A percentile compares a stretch with the other conserved stretches of the same genome.
Evolutionary conservation across 2,797 vertebrate genomes (phyloP).

Genomic region (Pangasius sanitwongsei): DNA sequence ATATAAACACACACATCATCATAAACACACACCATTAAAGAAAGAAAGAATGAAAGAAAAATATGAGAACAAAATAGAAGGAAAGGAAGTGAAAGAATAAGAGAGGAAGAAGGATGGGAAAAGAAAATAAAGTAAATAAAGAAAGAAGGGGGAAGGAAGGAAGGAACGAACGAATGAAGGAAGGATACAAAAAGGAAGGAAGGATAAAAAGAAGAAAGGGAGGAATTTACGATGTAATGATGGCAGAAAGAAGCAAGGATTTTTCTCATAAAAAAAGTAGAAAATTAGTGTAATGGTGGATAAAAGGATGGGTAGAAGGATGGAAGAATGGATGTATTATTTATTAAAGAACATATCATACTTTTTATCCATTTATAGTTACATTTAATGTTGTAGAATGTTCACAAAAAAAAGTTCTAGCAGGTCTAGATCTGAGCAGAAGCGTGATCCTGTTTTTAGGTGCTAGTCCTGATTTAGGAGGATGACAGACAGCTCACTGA

Average conservation of each 20-base stretch:
- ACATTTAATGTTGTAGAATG: neutral
- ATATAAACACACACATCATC: slow-evolving; percentile 42
- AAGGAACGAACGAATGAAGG: rapidly evolving
- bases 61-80: neutral
- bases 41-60: neutral
- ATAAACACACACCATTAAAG: slow-evolving; percentile 10
- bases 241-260: neutral
- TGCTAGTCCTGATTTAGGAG: neutral
- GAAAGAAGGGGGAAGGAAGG: neutral
- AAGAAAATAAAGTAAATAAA: rapidly evolving
- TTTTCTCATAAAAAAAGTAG: neutral
- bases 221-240: neutral
- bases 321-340: neutral
- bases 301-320: neutral
- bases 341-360: neutral
- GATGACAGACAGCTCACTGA: slow-evolving; percentile 58
- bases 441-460: neutral
- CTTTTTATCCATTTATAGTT: neutral
- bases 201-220: neutral
- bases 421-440: neutral
- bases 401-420: neutral
- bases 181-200: neutral
- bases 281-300: no score
- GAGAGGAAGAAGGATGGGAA: neutral
- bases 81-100: neutral